phyloP scores from a whole-genome alignment of 1,140 invertebrate genomes.

The Cyrtorhinus lividipennis region DNA sequence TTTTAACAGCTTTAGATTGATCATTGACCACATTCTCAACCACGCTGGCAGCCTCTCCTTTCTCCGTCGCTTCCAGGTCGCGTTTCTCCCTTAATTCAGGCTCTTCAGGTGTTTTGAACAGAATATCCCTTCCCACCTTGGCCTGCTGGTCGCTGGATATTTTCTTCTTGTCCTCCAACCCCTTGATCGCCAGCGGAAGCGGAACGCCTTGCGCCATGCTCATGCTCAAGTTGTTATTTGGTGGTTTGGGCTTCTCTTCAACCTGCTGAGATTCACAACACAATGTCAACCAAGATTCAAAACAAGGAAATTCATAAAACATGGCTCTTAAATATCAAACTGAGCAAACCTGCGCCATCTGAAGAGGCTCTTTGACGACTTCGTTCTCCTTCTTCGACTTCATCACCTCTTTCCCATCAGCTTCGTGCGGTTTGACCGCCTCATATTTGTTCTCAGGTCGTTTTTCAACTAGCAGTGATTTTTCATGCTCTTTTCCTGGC shows the following conservation, averaged over 20 bases:
- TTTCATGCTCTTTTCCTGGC: too few species aligned
- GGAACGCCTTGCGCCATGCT: conserved; percentile 22
- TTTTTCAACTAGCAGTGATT: too few species aligned
- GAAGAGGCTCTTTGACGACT: too few species aligned
- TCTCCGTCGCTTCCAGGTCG: conserved; percentile 16
- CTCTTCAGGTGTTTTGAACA: not conserved
- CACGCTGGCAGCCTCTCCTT: not conserved
- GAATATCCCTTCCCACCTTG: conserved; percentile 2
- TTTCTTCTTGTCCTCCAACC: not conserved
- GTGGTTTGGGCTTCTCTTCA: not conserved
- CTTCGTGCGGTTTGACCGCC: too few species aligned
- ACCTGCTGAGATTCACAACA: too few species aligned
- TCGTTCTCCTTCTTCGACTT: conserved; percentile 5
- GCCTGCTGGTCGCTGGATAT: not conserved
- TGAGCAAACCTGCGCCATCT: conserved; percentile 32
- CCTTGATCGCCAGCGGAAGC: conserved; percentile 20
- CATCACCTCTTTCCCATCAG: conserved; percentile 8
- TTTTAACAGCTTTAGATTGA: not conserved
- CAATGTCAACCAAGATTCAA: too few species aligned
- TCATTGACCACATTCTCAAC: not conserved
- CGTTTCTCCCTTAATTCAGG: conserved; percentile 11
- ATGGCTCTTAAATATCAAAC: not conserved
- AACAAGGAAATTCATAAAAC: not conserved
- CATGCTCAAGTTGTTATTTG: conserved; percentile 7
- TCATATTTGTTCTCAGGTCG: too few species aligned